Conservation (phyloP, 2,888 invertebrate species). For the Cantharis rustica region DNA sequence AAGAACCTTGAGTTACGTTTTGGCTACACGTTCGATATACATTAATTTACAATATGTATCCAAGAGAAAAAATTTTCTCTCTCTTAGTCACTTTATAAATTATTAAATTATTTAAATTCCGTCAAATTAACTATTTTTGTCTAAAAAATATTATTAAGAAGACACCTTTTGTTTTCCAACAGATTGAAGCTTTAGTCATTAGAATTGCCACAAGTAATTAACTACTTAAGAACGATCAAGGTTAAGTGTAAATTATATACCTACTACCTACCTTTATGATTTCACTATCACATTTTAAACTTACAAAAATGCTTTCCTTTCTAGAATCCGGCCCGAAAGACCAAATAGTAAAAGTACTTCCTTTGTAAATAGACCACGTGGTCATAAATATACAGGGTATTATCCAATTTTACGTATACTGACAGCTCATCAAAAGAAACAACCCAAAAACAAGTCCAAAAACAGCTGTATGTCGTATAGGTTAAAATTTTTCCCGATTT, state of each 20-base stretch:
- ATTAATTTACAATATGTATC: slow-evolving; percentile 1
- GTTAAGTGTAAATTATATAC: slow-evolving; percentile 7
- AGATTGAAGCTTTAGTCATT: background rate
- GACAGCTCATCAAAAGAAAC: too few species aligned
- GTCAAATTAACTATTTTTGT: background rate
- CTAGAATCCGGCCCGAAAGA: background rate
- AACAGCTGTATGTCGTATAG: too few species aligned
- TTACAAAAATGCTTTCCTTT: background rate
- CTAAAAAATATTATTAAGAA: background rate
- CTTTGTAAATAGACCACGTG: background rate
- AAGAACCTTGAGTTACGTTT: slow-evolving; percentile 30
- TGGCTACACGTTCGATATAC: slow-evolving; percentile 16
- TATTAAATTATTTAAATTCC: background rate
- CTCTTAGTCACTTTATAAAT: background rate
- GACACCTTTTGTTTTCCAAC: background rate
- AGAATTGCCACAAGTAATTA: slow-evolving; percentile 16
- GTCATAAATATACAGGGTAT: too few species aligned
- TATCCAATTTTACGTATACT: too few species aligned
- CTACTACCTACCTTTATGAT: background rate
- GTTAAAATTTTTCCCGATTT: too few species aligned
- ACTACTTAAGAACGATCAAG: slow-evolving; percentile 24
- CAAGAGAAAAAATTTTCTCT: background rate
- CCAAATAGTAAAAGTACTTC: background rate
- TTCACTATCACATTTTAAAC: background rate
- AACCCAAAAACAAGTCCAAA: too few species aligned